Percentiles rank a stretch among this genome's conserved stretches.
These are phyloP conservation scores for Chaenocephalus aceratus DNA, from an alignment of 2,113 vertebrate genomes.

Conservation along the genomic window DNA sequence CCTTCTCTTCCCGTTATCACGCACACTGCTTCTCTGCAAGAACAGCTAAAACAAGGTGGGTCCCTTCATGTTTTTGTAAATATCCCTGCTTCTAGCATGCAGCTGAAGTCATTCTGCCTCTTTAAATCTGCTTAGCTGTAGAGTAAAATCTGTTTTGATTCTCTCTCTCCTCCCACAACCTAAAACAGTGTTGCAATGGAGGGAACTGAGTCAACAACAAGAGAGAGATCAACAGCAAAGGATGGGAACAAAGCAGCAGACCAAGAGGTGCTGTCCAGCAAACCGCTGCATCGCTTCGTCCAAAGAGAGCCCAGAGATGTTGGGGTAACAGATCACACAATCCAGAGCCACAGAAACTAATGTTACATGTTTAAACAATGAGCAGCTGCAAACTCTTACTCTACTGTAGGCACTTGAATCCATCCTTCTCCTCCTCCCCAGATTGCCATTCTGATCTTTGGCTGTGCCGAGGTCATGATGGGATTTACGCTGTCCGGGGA, in stretches of 20 bases:
- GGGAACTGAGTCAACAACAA: conserved; percentile 29
- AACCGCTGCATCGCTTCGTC: conserved; percentile 76
- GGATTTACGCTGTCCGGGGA: conserved; percentile 31
- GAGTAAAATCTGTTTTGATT: conserved; percentile 10
- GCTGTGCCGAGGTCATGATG: conserved; percentile 70
- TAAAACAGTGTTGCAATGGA: conserved; percentile 54
- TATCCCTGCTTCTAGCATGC: not conserved
- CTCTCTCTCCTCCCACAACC: not conserved
- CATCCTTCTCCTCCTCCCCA: conserved; percentile 32
- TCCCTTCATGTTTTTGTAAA: conserved; percentile 3
- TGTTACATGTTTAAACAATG: not conserved
- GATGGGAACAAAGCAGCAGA: conserved; percentile 27
- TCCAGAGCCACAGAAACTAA: not conserved
- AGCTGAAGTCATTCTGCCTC: not conserved
- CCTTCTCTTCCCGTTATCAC: conserved; percentile 30
- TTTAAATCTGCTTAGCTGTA: not conserved
- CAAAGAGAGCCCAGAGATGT: conserved; percentile 61
- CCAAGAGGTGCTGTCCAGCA: conserved; percentile 5
- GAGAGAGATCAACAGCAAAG: conserved; percentile 4
- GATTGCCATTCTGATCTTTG: conserved; percentile 70
- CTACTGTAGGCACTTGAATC: not conserved
- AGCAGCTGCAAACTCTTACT: not conserved
- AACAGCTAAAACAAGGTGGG: conserved; percentile 37
- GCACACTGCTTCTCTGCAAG: not conserved
- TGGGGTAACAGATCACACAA: conserved; percentile 58